Evolutionary conservation across 2,888 invertebrate genomes (phyloP).

Genomic region (Chrysolina haemoptera): DNA sequence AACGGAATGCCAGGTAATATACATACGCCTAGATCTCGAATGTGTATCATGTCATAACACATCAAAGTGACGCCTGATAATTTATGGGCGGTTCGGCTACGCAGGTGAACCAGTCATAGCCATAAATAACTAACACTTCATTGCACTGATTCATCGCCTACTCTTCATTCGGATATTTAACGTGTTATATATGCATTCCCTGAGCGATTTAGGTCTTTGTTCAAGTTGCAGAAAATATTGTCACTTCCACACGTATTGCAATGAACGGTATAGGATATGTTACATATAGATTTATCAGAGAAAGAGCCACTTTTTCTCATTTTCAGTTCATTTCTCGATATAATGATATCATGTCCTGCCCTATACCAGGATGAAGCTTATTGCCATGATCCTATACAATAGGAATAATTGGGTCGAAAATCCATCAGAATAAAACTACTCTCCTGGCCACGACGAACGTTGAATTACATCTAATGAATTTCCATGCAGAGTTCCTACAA

Average conservation of each 20-base stretch:
- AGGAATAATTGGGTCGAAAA: too few species aligned
- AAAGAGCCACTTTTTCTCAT: too few species aligned
- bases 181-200: not conserved
- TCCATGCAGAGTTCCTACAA: too few species aligned
- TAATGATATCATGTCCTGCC: too few species aligned
- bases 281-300: too few species aligned
- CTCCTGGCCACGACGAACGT: too few species aligned
- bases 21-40: conserved; percentile 26
- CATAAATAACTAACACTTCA: conserved; percentile 27
- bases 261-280: too few species aligned
- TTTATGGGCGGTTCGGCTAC: conserved; percentile 42
- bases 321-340: too few species aligned
- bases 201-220: not conserved
- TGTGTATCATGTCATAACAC: conserved; percentile 45
- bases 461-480: too few species aligned
- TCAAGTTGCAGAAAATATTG: not conserved
- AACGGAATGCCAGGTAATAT: conserved; percentile 34
- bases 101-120: conserved; percentile 42
- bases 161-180: not conserved
- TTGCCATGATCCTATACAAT: too few species aligned
- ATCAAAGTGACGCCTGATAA: conserved; percentile 43
- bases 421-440: too few species aligned
- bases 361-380: too few species aligned
- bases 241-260: not conserved
- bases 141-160: conserved; percentile 1